Percentiles rank a stretch among this genome's conserved stretches.
phyloP scores from a whole-genome alignment of 2,888 invertebrate genomes.

The Callosobruchus maculatus region DNA sequence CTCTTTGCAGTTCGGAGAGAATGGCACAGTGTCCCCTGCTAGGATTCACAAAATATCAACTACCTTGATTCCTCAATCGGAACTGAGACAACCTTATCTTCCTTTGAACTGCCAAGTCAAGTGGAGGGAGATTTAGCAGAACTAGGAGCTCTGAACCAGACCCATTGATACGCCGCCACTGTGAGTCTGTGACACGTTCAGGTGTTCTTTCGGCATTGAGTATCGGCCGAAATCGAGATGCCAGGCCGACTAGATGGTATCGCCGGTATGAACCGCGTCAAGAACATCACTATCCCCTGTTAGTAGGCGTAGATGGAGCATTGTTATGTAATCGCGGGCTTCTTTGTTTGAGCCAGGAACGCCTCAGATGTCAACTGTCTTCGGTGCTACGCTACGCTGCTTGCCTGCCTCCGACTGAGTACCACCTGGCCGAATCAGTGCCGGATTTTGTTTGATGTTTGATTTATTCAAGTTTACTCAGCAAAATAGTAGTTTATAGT shows the following conservation, averaged over 20 bases:
- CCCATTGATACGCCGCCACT: neutral
- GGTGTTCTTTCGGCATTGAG: conserved; percentile 34
- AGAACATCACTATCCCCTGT: conserved; percentile 48
- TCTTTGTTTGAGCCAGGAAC: conserved; percentile 49
- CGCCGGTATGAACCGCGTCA: conserved; percentile 38
- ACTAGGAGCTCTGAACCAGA: neutral
- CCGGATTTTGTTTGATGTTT: conserved; percentile 8
- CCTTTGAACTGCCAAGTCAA: no score
- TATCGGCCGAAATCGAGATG: conserved; percentile 30
- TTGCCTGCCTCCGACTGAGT: conserved; percentile 19
- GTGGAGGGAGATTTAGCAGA: no score
- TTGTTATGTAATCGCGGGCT: conserved; percentile 50
- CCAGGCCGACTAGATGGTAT: conserved; percentile 38
- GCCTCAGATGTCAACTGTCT: conserved; percentile 49
- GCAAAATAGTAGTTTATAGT: no score
- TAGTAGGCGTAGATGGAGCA: conserved; percentile 50
- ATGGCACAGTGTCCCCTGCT: no score
- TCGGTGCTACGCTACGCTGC: conserved; percentile 27
- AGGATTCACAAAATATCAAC: no score
- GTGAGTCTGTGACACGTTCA: conserved; percentile 19
- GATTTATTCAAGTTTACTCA: no score
- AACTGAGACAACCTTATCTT: no score
- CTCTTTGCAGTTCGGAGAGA: no score
- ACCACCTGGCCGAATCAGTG: conserved; percentile 42
- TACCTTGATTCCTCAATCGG: no score